Evolutionary conservation across 92 coral and sea anemone species (phyloP).

Genomic region (Epizoanthus illoricatus): DNA sequence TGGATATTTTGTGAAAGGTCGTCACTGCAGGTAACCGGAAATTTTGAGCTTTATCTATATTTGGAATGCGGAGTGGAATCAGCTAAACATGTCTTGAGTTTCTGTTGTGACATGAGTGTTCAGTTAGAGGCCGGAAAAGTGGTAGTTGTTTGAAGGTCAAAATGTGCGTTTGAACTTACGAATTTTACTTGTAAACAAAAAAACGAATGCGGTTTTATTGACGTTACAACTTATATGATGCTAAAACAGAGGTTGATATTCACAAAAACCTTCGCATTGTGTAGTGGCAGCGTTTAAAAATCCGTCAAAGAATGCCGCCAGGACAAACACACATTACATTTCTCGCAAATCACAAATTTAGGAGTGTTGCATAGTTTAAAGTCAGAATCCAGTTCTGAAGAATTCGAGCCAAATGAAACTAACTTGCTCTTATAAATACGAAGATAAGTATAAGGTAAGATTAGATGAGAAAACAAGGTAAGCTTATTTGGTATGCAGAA

Average conservation of each 20-base stretch:
- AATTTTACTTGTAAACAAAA: background rate
- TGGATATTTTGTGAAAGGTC: slow-evolving; percentile 19
- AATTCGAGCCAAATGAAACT: background rate
- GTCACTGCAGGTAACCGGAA: slow-evolving; percentile 18
- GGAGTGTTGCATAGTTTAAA: background rate
- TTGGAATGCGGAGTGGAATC: background rate
- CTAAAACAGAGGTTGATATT: background rate
- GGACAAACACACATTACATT: slow-evolving; percentile 4
- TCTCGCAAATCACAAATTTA: background rate
- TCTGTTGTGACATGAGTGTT: background rate
- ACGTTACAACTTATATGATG: background rate
- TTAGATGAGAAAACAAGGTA: background rate
- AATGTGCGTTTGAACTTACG: background rate
- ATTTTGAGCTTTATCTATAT: background rate
- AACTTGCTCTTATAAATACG: background rate
- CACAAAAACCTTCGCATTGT: background rate
- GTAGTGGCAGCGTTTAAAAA: slow-evolving; percentile 17
- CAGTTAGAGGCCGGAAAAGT: background rate
- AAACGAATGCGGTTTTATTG: background rate
- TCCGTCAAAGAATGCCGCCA: slow-evolving; percentile 31
- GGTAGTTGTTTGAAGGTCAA: slow-evolving; percentile 17
- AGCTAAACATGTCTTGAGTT: background rate
- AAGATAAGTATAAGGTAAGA: background rate
- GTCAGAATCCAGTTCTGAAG: background rate
- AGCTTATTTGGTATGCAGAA: background rate